Base-by-base conservation (phyloP, 2,113 vertebrate genomes). In the Piaya cayana region DNA sequence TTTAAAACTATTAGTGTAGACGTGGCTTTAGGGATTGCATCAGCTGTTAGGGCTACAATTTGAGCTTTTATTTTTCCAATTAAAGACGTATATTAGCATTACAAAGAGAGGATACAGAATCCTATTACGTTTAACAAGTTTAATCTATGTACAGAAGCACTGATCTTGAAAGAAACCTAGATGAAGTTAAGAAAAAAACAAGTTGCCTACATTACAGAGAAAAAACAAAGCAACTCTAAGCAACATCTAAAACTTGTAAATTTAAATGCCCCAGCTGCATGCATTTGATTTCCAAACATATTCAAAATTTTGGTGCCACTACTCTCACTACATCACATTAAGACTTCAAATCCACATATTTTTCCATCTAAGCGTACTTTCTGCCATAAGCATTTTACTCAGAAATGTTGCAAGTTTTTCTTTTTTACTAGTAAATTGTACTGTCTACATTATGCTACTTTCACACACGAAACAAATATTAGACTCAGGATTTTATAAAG, bases 1-100 rank as follows among this genome's bases (percentile, higher is more conserved):
- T 88, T 78, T 85, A 83, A 93, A 96, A 83, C 81, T 82, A 67
- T 88, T 78, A 84, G 47, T 37, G 67, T 30, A 96, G 86, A 95
- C 53, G 67, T 95, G 91, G 94, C 89, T 93, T 90, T 70, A 87
- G 45, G 52, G 55, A 95, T 96, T 97, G 91, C 93, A 95, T 96
- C 96, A 94, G 92, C 84, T 96, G 47, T 79, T 60, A 74, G 10
- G 18, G 36, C 45, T 95, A 78, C 32, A 79, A 75, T 42, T 71
- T 75, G 22, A 92, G 39, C 15, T 82, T 36, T 3, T 49, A 21
- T 15, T 26, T 25, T 72, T 84, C 74, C 43, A 92, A 86, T 91
- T 34, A 49, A 81, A 77, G 34, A 88, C 55, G 36, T 34, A 47
- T 18, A 86, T 90, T 62, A 91, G 15, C 50, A 53, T 29, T 53